Base-by-base conservation (phyloP, 2,888 invertebrate species). In the Apomyelois bistriatella region DNA sequence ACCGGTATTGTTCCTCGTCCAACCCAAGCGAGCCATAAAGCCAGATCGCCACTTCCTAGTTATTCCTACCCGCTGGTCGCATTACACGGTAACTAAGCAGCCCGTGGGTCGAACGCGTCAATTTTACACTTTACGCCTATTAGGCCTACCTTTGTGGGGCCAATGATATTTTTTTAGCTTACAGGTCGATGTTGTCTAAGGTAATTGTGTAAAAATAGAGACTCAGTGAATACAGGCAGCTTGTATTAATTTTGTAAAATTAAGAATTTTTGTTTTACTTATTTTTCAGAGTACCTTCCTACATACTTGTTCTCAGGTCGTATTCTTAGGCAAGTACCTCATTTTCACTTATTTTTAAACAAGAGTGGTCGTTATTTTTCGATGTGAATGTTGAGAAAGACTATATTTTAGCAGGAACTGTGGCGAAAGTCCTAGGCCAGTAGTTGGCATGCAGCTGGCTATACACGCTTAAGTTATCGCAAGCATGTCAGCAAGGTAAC, bases 81-180 rank as follows among this genome's bases (percentile, higher is more conserved):
- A 22, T 43, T 48, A 49, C 48, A 49, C 48, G 55, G 35, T 8
- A 30, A 32, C 8, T 52, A 43, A 41, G 40, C 49, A 47, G 40
- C 35, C 36, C 42, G 28, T 15, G 12, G 37, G 40, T 12, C 1
- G 37, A 6, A 16, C 36, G 37, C 49, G 41, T 46, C 53, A 48
- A 51, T 54, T 56, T 52, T 54, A 55, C 60, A 56, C 60, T 60
- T 60, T 53, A 58, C 60, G 60, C 60, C 49, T 50, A 30, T 60
- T 60, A 56, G 58, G 60, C 60, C 60, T 60, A 57, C 56, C 46
- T 52, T 52, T 52, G 48, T 41, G 13, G 35, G 41, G 22, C 42
- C 40, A 40, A 16, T 52, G 9, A 35, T 37, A n/a, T 36, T 54
- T 55, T 54, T 55, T 46, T 38, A 54, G 30, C 15, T 10, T 13